Percentiles rank a stretch among this genome's conserved stretches.
phyloP scores from a whole-genome alignment of 2,113 vertebrate species.

The Pipa parva region DNA sequence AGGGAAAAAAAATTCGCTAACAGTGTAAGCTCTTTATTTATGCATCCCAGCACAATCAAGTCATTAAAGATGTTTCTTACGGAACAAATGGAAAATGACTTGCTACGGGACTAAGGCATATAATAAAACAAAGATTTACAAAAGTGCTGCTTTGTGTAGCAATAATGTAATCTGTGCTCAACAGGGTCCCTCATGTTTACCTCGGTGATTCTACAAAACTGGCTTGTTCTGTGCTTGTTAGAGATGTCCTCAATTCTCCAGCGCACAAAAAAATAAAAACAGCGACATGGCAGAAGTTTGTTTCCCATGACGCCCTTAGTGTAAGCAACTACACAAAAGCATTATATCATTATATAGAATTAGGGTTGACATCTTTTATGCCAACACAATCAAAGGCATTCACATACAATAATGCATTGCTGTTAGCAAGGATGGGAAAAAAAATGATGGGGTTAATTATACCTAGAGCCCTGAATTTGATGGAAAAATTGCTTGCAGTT shows the following conservation, averaged over 20 bases:
- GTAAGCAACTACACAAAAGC: background rate
- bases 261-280: background rate
- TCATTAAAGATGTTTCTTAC: conserved; percentile 46
- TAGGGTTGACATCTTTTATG: no score
- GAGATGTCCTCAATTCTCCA: background rate
- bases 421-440: no score
- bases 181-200: conserved; percentile 11
- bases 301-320: background rate
- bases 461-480: no score
- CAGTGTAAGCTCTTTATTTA: conserved; percentile 40
- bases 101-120: conserved; percentile 21
- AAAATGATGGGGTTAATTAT: no score
- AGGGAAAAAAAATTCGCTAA: conserved; percentile 44
- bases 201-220: background rate
- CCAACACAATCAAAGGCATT: no score
- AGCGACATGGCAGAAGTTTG: background rate
- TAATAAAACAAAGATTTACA: conserved; percentile 42
- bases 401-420: no score
- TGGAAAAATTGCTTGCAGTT: no score
- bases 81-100: conserved; percentile 41
- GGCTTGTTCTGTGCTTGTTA: background rate
- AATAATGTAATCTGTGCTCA: background rate
- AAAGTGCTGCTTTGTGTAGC: conserved; percentile 23
- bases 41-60: conserved; percentile 48
- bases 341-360: no score